Percentiles rank a stretch among this genome's conserved stretches.
Evolutionary conservation across 2,797 vertebrate genomes (phyloP).

Genomic region (Sebastes steindachneri): DNA sequence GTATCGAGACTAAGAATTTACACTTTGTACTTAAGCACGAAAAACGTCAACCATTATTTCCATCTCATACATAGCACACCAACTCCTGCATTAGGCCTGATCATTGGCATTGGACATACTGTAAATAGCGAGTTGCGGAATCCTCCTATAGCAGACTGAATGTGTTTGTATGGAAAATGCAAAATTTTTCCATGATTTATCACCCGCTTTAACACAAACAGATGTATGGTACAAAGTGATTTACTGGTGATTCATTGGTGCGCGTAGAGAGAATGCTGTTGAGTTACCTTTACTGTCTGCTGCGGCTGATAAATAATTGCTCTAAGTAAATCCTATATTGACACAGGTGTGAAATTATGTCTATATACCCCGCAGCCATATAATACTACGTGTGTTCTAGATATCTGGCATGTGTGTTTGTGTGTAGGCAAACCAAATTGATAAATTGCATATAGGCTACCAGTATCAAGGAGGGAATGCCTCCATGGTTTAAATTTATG

Average conservation of each 20-base stretch:
- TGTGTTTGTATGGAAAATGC: slow-evolving; percentile 1
- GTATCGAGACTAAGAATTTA: too few relatives aligned
- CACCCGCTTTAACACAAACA: slow-evolving; percentile 30
- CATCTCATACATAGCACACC: too few relatives aligned
- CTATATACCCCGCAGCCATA: not conserved
- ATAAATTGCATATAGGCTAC: not conserved
- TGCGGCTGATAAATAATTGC: slow-evolving; percentile 24
- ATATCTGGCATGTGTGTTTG: slow-evolving; percentile 1
- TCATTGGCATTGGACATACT: not conserved
- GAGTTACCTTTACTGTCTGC: slow-evolving; percentile 21
- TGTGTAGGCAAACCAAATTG: not conserved
- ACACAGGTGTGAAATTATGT: slow-evolving; percentile 23
- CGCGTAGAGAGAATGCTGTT: not conserved
- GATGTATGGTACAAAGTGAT: slow-evolving; percentile 7
- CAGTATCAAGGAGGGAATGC: not conserved
- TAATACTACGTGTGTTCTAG: not conserved
- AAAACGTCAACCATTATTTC: too few relatives aligned
- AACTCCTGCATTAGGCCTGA: not conserved
- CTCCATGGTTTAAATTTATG: not conserved
- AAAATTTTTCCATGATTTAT: slow-evolving; percentile 1
- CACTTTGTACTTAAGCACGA: too few relatives aligned
- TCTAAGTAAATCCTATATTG: slow-evolving; percentile 31
- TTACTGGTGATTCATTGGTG: slow-evolving; percentile 24
- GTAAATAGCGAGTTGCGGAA: not conserved
- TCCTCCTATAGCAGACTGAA: not conserved